phyloP scores from a whole-genome alignment of 2,113 vertebrate genomes.

The Pitta sordida region DNA sequence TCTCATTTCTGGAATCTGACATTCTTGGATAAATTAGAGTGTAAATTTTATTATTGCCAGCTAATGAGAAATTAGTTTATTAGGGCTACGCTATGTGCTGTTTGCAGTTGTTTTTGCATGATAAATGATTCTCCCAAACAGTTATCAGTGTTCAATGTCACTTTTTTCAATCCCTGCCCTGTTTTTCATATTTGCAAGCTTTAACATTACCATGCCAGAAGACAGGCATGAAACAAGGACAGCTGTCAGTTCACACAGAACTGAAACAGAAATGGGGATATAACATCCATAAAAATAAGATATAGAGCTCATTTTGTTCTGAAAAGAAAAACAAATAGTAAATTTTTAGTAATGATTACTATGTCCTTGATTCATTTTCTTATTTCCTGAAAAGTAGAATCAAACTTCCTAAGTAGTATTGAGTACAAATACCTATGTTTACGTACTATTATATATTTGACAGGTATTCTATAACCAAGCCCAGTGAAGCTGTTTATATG shows the following conservation, averaged over 20 bases:
- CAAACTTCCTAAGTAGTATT: background rate
- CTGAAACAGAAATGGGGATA: background rate
- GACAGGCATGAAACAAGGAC: background rate
- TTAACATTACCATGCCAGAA: background rate
- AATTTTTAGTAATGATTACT: background rate
- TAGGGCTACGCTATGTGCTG: background rate
- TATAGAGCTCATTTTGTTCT: background rate
- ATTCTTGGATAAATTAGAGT: background rate
- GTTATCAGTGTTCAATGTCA: background rate
- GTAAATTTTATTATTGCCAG: background rate
- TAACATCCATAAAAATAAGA: background rate
- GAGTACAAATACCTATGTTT: background rate
- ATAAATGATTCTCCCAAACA: background rate
- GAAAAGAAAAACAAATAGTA: background rate
- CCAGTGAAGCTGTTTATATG: background rate
- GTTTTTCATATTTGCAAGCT: background rate
- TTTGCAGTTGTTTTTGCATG: background rate
- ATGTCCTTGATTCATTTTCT: background rate
- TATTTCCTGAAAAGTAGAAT: background rate
- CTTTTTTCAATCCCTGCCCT: background rate
- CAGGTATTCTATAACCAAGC: background rate
- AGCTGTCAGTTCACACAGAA: background rate
- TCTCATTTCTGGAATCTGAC: background rate
- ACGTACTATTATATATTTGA: background rate
- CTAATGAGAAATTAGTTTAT: background rate